Evolutionary conservation across 2,888 invertebrate species (phyloP).

Genomic region (Anorthoa munda): DNA sequence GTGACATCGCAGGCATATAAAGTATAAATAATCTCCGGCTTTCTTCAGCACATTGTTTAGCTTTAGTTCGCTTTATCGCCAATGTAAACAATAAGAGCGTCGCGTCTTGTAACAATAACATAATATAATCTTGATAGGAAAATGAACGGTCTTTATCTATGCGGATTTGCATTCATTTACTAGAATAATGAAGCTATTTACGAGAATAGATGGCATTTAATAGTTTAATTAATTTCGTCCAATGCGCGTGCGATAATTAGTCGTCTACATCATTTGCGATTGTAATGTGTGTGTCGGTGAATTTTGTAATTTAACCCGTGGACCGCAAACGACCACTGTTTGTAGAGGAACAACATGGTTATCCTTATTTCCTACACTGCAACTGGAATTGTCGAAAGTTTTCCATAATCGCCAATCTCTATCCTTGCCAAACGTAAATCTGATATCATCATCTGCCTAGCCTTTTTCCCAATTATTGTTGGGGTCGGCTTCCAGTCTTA

Average conservation of each 20-base stretch:
- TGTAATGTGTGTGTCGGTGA: neutral
- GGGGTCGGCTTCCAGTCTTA: too few relatives aligned
- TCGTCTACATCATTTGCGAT: conserved; percentile 16
- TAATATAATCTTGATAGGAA: conserved; percentile 51
- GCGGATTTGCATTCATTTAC: conserved; percentile 39
- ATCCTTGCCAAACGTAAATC: conserved; percentile 7
- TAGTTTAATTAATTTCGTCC: conserved; percentile 16
- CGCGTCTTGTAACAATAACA: conserved; percentile 37
- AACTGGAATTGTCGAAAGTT: neutral
- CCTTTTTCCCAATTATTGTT: too few relatives aligned
- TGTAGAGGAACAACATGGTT: neutral
- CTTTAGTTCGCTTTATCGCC: conserved; percentile 54
- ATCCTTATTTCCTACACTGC: too few relatives aligned
- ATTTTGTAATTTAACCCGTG: conserved; percentile 3
- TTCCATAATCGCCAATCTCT: neutral
- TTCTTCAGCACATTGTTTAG: conserved; percentile 51
- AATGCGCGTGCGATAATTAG: conserved; percentile 15
- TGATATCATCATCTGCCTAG: too few relatives aligned
- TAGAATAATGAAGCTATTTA: conserved; percentile 11
- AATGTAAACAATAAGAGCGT: conserved; percentile 56
- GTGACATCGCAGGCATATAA: conserved; percentile 28
- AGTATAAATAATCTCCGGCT: conserved; percentile 39
- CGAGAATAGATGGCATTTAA: conserved; percentile 16
- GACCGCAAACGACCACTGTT: neutral
- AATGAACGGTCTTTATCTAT: conserved; percentile 42